phyloP scores from a whole-genome alignment of 2,888 invertebrate genomes.

The Ptilodon capucinus region DNA sequence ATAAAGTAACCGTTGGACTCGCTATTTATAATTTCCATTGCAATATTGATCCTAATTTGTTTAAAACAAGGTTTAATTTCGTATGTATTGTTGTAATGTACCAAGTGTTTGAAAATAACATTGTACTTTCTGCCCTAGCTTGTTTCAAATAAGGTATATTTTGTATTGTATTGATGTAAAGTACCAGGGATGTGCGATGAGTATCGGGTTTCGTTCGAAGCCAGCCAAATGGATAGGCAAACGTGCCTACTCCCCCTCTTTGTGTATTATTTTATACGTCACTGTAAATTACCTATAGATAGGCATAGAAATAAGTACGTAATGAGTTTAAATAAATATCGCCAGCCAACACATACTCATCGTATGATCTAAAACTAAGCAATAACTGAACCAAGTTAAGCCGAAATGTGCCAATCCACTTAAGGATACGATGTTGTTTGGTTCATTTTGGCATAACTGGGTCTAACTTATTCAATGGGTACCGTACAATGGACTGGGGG shows the following conservation, averaged over 20 bases:
- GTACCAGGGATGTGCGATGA: slow-evolving; percentile 37
- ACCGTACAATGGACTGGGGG: too few species aligned
- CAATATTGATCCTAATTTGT: slow-evolving; percentile 1
- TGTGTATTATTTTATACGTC: slow-evolving; percentile 22
- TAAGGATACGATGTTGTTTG: too few species aligned
- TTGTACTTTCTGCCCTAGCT: slow-evolving; percentile 4
- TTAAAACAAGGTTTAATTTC: slow-evolving; percentile 9
- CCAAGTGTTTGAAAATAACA: slow-evolving; percentile 5
- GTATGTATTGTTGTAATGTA: slow-evolving; percentile 1
- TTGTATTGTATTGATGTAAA: slow-evolving; percentile 8
- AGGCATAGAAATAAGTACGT: not conserved
- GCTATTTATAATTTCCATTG: slow-evolving; percentile 7
- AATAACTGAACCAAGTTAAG: too few species aligned
- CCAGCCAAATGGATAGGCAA: slow-evolving; percentile 71
- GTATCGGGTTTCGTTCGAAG: slow-evolving; percentile 60
- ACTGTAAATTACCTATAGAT: slow-evolving; percentile 22
- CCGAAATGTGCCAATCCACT: too few species aligned
- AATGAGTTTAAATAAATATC: not conserved
- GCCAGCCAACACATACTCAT: too few species aligned
- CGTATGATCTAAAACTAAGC: too few species aligned
- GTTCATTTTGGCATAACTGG: too few species aligned
- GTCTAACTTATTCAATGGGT: too few species aligned
- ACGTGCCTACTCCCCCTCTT: slow-evolving; percentile 43
- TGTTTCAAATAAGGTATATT: not conserved
- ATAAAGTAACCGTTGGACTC: slow-evolving; percentile 30